These are phyloP conservation scores for Labeo catla DNA, from an alignment of 2,113 vertebrate genomes.

Conservation along the genomic window DNA sequence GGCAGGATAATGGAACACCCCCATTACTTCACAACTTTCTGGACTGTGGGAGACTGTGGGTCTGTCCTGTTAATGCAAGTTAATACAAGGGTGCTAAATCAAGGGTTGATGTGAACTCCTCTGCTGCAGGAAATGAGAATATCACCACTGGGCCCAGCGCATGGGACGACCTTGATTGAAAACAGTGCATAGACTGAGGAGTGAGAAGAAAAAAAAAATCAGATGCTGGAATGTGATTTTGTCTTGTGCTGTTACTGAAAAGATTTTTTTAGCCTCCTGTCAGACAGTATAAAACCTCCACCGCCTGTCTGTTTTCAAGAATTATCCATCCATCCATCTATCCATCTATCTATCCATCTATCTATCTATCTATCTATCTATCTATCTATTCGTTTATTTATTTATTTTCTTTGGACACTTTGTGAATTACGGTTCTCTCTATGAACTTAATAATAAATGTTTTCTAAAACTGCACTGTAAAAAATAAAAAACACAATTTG, in stretches of 20 bases:
- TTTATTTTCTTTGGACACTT: too few relatives aligned
- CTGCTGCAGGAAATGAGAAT: slow-evolving; percentile 5
- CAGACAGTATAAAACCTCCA: not conserved
- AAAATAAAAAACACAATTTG: too few relatives aligned
- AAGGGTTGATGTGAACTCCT: not conserved
- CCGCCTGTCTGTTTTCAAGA: not conserved
- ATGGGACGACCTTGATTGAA: too few relatives aligned
- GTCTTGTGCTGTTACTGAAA: too few relatives aligned
- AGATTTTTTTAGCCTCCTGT: too few relatives aligned
- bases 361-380: not conserved
- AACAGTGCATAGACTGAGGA: too few relatives aligned
- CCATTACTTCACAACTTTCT: not conserved
- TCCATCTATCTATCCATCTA: not conserved
- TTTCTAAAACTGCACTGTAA: too few relatives aligned
- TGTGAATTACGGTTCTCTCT: too few relatives aligned
- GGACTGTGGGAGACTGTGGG: not conserved
- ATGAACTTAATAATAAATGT: too few relatives aligned
- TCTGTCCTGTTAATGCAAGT: too few relatives aligned
- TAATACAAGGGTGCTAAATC: not conserved
- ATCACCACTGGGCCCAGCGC: not conserved
- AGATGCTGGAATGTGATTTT: too few relatives aligned
- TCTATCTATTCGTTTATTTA: not conserved
- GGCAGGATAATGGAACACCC: slow-evolving; percentile 5
- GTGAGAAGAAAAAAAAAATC: too few relatives aligned
- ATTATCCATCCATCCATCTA: not conserved